Conservation (phyloP, 30 jellyfish, hydroid and myxozoan species). For the Morbakka virulenta region DNA sequence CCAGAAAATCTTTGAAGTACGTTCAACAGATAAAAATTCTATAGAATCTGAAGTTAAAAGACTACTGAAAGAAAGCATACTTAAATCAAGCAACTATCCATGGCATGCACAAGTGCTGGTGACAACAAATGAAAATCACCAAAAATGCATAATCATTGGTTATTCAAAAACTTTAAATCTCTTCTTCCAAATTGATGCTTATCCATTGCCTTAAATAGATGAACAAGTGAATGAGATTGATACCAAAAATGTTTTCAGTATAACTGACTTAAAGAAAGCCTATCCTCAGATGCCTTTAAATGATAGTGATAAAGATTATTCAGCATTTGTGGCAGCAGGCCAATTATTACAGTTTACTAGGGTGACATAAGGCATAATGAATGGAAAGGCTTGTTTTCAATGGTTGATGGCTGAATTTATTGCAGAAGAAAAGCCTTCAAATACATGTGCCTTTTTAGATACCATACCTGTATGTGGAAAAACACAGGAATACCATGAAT, state of each 20-base stretch:
- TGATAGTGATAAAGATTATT: neutral
- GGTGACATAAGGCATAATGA: neutral
- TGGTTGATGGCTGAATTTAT: conserved; percentile 2
- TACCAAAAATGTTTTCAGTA: neutral
- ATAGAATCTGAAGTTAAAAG: conserved; percentile 26
- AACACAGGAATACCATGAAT: neutral
- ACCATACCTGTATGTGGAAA: no score
- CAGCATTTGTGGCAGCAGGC: conserved; percentile 42
- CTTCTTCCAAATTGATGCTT: conserved; percentile 49
- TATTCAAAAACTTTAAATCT: conserved; percentile 43
- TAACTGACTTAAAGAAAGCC: conserved; percentile 12
- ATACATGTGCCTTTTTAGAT: conserved; percentile 20
- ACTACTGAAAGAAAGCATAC: neutral
- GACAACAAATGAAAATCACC: conserved; percentile 5
- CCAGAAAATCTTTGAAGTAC: neutral
- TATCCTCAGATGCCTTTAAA: conserved; percentile 21
- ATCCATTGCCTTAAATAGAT: conserved; percentile 33
- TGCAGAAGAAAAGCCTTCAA: neutral
- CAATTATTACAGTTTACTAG: conserved; percentile 1
- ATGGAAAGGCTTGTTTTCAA: conserved; percentile 4
- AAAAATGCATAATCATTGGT: conserved; percentile 11
- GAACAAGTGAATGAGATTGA: conserved; percentile 16
- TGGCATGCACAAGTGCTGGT: conserved; percentile 45
- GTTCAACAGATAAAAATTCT: conserved; percentile 12
- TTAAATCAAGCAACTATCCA: conserved; percentile 45